Evolutionary conservation across 2,113 vertebrate genomes (phyloP).

Genomic region (Xenotilapia leptura): DNA sequence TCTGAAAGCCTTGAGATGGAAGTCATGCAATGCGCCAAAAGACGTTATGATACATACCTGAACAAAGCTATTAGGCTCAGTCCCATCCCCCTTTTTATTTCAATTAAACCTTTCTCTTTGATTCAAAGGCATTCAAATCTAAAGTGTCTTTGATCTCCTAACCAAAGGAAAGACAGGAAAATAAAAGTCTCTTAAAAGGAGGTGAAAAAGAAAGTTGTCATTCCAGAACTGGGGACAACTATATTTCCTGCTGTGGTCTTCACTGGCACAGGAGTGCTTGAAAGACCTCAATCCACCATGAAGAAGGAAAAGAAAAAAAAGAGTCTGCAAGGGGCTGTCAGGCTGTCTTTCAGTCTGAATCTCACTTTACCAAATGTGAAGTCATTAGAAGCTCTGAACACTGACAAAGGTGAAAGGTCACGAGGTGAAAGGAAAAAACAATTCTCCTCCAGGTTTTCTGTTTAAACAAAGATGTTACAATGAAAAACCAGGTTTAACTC

Average conservation of each 20-base stretch:
- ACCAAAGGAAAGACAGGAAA: slow-evolving; percentile 47
- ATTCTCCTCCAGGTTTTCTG: background rate
- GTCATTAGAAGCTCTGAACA: slow-evolving; percentile 7
- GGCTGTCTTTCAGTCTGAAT: slow-evolving; percentile 50
- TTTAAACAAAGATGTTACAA: background rate
- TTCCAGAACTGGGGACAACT: slow-evolving; percentile 31
- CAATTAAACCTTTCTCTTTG: slow-evolving; percentile 60
- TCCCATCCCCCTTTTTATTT: slow-evolving; percentile 43
- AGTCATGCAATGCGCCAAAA: slow-evolving; percentile 20
- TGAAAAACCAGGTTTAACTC: background rate
- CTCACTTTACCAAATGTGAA: slow-evolving; percentile 35
- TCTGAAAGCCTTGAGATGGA: slow-evolving; percentile 23
- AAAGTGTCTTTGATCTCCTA: slow-evolving; percentile 60
- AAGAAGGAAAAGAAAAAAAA: slow-evolving; percentile 63
- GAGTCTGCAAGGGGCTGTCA: slow-evolving; percentile 61
- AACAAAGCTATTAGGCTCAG: slow-evolving; percentile 16
- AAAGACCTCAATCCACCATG: slow-evolving; percentile 66
- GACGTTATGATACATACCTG: slow-evolving; percentile 42
- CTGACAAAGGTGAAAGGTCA: background rate
- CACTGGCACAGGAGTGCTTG: slow-evolving; percentile 17
- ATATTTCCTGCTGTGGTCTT: slow-evolving; percentile 37
- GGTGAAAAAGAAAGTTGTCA: slow-evolving; percentile 35
- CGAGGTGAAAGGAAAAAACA: background rate
- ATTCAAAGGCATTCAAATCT: slow-evolving; percentile 53
- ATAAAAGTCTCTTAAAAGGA: slow-evolving; percentile 29